Percentiles rank a stretch among this genome's conserved stretches.
Conservation (phyloP, 2,113 vertebrate genomes). For the Noctilio leporinus region DNA sequence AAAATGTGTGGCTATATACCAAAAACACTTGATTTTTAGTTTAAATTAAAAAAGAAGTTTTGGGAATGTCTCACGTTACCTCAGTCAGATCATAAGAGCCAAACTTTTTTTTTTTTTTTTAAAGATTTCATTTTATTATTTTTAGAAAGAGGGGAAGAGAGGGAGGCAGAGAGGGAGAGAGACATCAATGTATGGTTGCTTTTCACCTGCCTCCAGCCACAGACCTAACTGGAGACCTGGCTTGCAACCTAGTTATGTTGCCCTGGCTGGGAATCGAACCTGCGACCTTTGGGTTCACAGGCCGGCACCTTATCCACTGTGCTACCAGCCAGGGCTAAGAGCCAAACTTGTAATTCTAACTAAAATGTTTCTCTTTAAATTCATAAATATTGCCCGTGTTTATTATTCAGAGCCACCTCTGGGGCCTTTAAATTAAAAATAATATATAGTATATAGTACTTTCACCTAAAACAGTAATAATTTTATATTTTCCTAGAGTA, state of each 20-base stretch:
- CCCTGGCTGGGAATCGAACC: too few relatives aligned
- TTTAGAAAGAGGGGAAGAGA: too few relatives aligned
- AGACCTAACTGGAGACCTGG: too few relatives aligned
- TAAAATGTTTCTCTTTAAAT: conserved; percentile 18
- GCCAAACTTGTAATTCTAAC: conserved; percentile 24
- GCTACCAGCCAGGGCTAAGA: too few relatives aligned
- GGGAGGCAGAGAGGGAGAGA: too few relatives aligned
- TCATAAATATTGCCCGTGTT: not conserved
- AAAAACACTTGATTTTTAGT: conserved; percentile 16
- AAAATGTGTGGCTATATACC: not conserved
- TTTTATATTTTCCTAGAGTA: conserved; percentile 31
- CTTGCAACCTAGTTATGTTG: too few relatives aligned
- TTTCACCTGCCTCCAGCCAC: too few relatives aligned
- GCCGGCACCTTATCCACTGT: too few relatives aligned
- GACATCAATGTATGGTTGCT: too few relatives aligned
- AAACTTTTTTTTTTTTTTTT: too few relatives aligned
- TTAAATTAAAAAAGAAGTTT: not conserved
- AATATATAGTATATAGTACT: conserved; percentile 6
- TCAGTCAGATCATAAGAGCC: not conserved
- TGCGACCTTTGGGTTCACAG: too few relatives aligned
- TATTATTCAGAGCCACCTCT: conserved; percentile 15
- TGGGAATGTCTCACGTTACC: not conserved
- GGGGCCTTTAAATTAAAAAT: not conserved
- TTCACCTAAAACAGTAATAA: conserved; percentile 39
- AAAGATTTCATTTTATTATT: too few relatives aligned